Base-by-base conservation (phyloP, 2,888 invertebrate species). In the Polylopha cassiicola region DNA sequence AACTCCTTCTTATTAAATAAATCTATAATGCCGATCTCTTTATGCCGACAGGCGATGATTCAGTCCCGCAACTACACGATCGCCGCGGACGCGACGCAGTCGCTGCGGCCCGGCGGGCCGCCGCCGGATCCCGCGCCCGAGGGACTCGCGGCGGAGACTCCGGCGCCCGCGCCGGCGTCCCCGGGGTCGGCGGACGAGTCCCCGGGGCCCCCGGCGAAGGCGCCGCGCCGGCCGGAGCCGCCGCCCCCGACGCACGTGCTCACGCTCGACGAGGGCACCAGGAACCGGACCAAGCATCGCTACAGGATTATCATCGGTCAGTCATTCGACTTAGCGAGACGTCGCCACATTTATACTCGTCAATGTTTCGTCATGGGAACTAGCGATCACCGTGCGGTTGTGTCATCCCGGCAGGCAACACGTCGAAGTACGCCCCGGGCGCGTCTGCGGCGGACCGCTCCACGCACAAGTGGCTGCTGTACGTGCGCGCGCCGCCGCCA, bases 381-480 rank as follows among this genome's bases (percentile, higher is more conserved):
- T n/a, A n/a, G n/a, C n/a, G n/a, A n/a, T n/a, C n/a, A n/a, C n/a
- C n/a, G 7, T 13, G 13, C 8, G 14, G 6, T 3, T 6, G 2
- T 21, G 4, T 7, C 14, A 28, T 13, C 0, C 53, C 84, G 86
- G 94, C 0, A 84, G 86, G 94, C 0, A 96, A 96, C 78, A 92
- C 95, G 2, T 95, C 95, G 0, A 94, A 93, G 65, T 95, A 91
- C 87, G 90, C 94, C 14, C 90, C 91, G 1, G 86, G 91, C 0
- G 89, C 92, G 57, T 89, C 90, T 11, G 74, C 89, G 15, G 87
- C 88, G 16, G 91, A 91, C 63, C 88, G 88, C 11, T 89, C 92
- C 0, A 94, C 93, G 4, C 95, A 97, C 76, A 95, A 95, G 70
- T 97, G 97, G 97, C 89, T 95, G 79, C 89, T 96, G 38, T 97